phyloP scores from a whole-genome alignment of 2,797 vertebrate species.

The Danio jaintianensis region DNA sequence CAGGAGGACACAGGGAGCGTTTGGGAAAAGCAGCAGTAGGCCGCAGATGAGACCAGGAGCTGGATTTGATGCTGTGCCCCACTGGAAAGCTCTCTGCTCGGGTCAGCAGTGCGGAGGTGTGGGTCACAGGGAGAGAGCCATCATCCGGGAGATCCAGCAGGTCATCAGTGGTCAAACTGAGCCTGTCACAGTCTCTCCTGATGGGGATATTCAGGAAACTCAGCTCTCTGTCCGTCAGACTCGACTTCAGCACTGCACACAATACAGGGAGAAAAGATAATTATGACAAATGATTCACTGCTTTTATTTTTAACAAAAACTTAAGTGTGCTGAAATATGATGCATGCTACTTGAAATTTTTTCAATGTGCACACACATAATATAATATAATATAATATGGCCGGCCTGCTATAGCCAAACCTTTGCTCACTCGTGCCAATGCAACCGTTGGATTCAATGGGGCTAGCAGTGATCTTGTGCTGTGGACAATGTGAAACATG shows the following conservation, averaged over 20 bases:
- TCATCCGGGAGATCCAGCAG: constrained; percentile 83
- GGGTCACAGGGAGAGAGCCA: constrained; percentile 81
- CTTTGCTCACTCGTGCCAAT: neutral
- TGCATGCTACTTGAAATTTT: no score
- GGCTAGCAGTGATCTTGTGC: no score
- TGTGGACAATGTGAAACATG: no score
- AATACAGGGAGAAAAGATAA: neutral
- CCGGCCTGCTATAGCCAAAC: no score
- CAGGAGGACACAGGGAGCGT: neutral
- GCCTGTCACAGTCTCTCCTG: constrained; percentile 73
- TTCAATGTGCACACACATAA: no score
- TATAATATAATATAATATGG: no score
- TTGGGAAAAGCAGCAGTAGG: neutral
- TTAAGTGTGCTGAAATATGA: no score
- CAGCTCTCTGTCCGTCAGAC: constrained; percentile 74
- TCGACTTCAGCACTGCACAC: constrained; percentile 72
- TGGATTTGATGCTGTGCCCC: constrained; percentile 1
- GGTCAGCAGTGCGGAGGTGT: constrained; percentile 67
- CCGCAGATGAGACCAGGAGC: neutral
- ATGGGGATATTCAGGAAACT: constrained; percentile 72
- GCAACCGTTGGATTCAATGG: no score
- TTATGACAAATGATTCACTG: no score
- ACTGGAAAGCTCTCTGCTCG: constrained; percentile 19
- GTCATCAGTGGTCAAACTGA: constrained; percentile 89
- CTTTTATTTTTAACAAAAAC: no score